These are phyloP conservation scores for Sialis fuliginosa DNA, from an alignment of 2,888 invertebrate genomes.

Conservation along the genomic window DNA sequence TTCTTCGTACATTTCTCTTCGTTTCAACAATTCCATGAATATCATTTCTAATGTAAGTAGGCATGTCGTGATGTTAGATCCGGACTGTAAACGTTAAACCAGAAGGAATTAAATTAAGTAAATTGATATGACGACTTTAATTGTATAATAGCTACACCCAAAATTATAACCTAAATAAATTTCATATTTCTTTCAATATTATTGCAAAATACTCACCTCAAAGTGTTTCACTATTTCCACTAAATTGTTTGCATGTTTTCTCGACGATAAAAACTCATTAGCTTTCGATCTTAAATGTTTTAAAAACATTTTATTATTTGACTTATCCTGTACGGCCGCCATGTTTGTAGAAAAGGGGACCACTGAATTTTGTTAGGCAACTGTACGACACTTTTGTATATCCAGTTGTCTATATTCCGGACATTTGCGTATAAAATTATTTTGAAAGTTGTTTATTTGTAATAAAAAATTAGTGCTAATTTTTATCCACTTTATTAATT, in stretches of 20 bases:
- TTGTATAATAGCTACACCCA: conserved; percentile 2
- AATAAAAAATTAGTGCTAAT: no score
- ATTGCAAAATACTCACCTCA: conserved; percentile 28
- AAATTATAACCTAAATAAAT: conserved; percentile 8
- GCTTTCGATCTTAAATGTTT: conserved; percentile 49
- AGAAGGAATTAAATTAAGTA: not conserved
- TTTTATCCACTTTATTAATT: no score
- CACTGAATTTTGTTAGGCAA: not conserved
- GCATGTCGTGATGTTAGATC: conserved; percentile 30
- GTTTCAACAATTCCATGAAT: conserved; percentile 47
- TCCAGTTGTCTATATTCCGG: not conserved
- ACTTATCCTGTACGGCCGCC: conserved; percentile 14
- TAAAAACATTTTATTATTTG: conserved; percentile 35
- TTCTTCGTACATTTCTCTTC: conserved; percentile 44
- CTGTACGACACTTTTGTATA: not conserved
- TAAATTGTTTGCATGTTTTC: conserved; percentile 44
- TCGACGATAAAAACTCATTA: conserved; percentile 48
- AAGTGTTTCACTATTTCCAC: conserved; percentile 50
- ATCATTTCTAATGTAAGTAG: conserved; percentile 53
- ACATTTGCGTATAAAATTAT: no score
- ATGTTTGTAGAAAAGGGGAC: not conserved
- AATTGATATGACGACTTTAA: not conserved
- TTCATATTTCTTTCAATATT: not conserved
- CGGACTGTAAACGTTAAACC: conserved; percentile 12
- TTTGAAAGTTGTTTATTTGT: no score